Conservation (phyloP, 2,113 vertebrate genomes). For the Hymenochirus boettgeri region DNA sequence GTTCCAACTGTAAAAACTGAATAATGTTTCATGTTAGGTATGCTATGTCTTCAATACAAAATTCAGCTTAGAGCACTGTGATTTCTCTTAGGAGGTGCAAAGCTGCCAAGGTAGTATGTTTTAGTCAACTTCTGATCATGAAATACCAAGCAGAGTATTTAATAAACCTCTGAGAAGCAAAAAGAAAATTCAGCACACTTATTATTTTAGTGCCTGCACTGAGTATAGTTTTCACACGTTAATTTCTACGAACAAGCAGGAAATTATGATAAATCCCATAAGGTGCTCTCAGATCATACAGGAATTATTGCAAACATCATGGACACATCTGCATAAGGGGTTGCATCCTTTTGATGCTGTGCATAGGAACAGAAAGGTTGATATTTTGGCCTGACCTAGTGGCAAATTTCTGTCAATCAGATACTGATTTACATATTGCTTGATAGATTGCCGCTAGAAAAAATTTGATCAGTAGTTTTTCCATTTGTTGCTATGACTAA, state of each 20-base stretch:
- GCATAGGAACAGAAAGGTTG: too few relatives aligned
- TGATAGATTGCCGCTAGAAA: too few relatives aligned
- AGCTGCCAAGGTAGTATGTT: conserved; percentile 27
- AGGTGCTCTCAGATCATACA: background rate
- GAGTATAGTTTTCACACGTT: background rate
- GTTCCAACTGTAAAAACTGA: conserved; percentile 13
- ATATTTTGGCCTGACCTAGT: too few relatives aligned
- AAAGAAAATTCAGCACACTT: conserved; percentile 35
- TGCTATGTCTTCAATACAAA: background rate
- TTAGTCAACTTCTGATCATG: conserved; percentile 21
- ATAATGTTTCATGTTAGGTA: conserved; percentile 23
- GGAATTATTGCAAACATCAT: too few relatives aligned
- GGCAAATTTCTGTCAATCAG: too few relatives aligned
- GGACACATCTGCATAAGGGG: too few relatives aligned
- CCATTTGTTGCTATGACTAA: too few relatives aligned
- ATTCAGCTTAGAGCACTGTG: background rate
- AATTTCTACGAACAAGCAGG: background rate
- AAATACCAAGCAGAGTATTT: conserved; percentile 31
- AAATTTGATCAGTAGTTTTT: too few relatives aligned
- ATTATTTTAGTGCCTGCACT: conserved; percentile 11
- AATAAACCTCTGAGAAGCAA: conserved; percentile 18
- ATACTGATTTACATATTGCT: too few relatives aligned
- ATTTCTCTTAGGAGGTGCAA: conserved; percentile 9
- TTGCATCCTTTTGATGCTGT: too few relatives aligned
- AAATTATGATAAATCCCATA: conserved; percentile 7